Evolutionary conservation across 1,140 invertebrate genomes (phyloP), one percentile per base, ranked within the genome.

Genomic region (Melanaphis sacchari): DNA sequence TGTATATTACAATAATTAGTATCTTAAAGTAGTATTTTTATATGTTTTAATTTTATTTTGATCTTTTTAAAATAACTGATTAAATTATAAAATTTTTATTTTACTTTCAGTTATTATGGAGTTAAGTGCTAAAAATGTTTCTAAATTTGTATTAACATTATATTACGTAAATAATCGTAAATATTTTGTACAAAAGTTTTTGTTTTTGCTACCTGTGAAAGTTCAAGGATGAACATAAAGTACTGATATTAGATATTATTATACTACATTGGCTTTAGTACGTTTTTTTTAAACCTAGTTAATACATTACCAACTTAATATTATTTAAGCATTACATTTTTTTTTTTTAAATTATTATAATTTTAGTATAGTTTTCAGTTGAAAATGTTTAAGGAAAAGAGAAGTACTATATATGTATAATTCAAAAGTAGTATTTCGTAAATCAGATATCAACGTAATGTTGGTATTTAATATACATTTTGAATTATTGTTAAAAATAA

Each of bases 221-320:
- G 82, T 85, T 85, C 82, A 85, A 85, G 82, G 82, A 85, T 41
- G 40, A 43, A 85, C 24, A n/a, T n/a, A 26, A 41, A 85, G 24
- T 66, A 66, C 59, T 66, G 59, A 66, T 66, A 66, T 9, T 66
- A 66, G 59, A 31, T 31, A 66, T 66, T 66, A 66, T 66, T 66
- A 66, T 66, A 31, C 11, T 66, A 5, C n/a, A 66, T 31, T 66
- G 59, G 31, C 31, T 66, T 9, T 31, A 66, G 59, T 66, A 66
- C 15, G 31, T 66, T 66, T 31, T 66, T 31, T n/a, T n/a, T n/a
- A n/a, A n/a, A n/a, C n/a, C 2, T 31, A 66, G 59, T 66, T n/a
- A 66, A 66, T 66, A 31, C n/a, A n/a, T n/a, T 4, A 66, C 11
- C 31, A n/a, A n/a, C 31, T 66, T 66, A 11, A 31, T 66, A 11